Conservation (phyloP, 2,888 invertebrate species). For the Sepioteuthis lessoniana region DNA sequence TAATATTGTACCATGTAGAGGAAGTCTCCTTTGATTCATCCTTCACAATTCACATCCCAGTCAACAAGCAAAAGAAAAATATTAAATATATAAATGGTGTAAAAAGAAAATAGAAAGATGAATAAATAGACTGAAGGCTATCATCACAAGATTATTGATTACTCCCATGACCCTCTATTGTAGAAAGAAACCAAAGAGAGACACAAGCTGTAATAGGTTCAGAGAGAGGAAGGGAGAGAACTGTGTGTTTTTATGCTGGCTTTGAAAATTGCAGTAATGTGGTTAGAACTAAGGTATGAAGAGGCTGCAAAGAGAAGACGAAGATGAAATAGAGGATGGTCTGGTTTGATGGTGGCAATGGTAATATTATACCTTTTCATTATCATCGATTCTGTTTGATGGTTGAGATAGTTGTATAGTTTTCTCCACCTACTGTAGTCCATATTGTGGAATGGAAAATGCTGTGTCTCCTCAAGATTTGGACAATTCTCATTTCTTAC, state of each 20-base stretch:
- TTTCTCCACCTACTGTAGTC: too few species aligned
- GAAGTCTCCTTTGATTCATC: background rate
- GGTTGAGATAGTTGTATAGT: too few species aligned
- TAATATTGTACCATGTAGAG: background rate
- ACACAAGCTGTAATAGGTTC: background rate
- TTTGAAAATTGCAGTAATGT: too few species aligned
- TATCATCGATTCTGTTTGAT: too few species aligned
- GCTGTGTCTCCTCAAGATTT: too few species aligned
- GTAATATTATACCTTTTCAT: background rate
- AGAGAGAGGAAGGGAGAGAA: background rate
- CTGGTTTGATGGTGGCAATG: background rate
- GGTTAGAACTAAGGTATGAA: background rate
- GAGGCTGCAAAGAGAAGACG: background rate
- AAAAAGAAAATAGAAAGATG: background rate
- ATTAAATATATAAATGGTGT: background rate
- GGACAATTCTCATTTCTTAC: too few species aligned
- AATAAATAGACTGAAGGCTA: background rate
- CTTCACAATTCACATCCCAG: background rate
- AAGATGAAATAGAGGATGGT: too few species aligned
- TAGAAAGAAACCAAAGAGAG: background rate
- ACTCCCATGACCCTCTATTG: background rate
- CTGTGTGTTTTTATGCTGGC: too few species aligned
- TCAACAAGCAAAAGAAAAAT: background rate
- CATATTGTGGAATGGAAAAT: too few species aligned
- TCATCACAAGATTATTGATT: conserved; percentile 2